These are phyloP conservation scores for Amblyopsis hoosieri DNA, from an alignment of 2,797 vertebrate genomes.

Conservation along the genomic window DNA sequence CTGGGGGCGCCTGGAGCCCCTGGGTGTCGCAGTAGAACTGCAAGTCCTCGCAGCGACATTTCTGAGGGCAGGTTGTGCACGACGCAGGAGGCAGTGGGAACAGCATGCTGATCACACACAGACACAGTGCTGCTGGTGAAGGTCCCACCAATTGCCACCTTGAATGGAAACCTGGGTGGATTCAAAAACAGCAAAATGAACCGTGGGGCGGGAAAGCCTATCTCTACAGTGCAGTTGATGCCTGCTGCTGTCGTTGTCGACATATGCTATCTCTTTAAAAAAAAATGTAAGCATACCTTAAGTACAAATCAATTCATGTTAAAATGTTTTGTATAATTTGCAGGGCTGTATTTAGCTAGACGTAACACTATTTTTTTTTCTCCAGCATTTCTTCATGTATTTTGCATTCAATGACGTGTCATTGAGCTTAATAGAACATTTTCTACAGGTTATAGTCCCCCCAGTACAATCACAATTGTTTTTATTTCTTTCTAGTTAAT, in stretches of 20 bases:
- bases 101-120: conserved; percentile 98
- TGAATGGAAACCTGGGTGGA: conserved; percentile 99
- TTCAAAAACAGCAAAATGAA: conserved; percentile 83
- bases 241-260: conserved; percentile 41
- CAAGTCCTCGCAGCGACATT: conserved; percentile 99
- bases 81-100: conserved; percentile 95
- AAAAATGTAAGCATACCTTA: not conserved
- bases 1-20: conserved; percentile 96
- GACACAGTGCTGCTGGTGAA: conserved; percentile 96
- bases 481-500: conserved; percentile 4
- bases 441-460: conserved; percentile 10
- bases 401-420: conserved; percentile 19
- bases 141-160: conserved; percentile 99
- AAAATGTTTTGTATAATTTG: conserved; percentile 12
- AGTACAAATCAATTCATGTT: not conserved
- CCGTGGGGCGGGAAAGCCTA: conserved; percentile 72
- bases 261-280: conserved; percentile 23
- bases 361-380: conserved; percentile 18
- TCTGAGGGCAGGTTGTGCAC: conserved; percentile 98
- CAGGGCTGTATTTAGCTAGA: conserved; percentile 18
- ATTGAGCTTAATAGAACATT: conserved; percentile 21
- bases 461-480: not conserved
- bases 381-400: conserved; percentile 13
- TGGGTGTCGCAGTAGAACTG: conserved; percentile 99
- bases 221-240: conserved; percentile 73